Evolutionary conservation across 1,140 invertebrate genomes (phyloP).

Genomic region (Reticulitermes speratus): DNA sequence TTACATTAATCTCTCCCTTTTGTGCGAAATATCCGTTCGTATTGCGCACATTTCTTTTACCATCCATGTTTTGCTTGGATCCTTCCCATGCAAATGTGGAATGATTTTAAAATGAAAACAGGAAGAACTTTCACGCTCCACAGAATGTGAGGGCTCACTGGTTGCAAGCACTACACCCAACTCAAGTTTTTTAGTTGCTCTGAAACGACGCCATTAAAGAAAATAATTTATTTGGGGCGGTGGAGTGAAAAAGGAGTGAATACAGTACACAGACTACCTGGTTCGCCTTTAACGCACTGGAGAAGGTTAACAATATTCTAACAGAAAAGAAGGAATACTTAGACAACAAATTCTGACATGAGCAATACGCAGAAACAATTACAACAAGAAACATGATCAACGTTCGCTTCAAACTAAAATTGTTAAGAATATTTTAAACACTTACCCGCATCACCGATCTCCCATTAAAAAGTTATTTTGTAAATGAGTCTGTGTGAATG

Average conservation of each 20-base stretch:
- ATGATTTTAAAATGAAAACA: not conserved
- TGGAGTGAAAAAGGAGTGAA: not conserved
- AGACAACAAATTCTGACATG: not conserved
- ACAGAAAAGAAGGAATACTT: not conserved
- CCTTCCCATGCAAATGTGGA: not conserved
- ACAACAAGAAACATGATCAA: not conserved
- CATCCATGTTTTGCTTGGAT: not conserved
- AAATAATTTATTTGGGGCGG: not conserved
- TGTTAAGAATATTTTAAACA: not conserved
- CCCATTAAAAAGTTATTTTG: constrained; percentile 2
- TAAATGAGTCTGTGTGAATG: not conserved
- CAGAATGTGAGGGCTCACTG: not conserved
- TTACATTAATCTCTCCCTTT: too few species aligned
- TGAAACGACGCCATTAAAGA: not conserved
- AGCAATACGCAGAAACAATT: not conserved
- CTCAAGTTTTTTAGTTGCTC: not conserved
- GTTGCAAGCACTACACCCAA: not conserved
- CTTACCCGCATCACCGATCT: not conserved
- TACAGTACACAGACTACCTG: not conserved
- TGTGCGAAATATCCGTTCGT: too few species aligned
- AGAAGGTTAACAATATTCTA: not conserved
- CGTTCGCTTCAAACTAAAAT: not conserved
- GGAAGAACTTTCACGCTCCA: not conserved
- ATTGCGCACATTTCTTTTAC: not conserved
- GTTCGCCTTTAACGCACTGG: not conserved